Evolutionary conservation across 2,888 invertebrate species (phyloP), one percentile per base, ranked within the genome.

Genomic region (Protodeltote pygarga): DNA sequence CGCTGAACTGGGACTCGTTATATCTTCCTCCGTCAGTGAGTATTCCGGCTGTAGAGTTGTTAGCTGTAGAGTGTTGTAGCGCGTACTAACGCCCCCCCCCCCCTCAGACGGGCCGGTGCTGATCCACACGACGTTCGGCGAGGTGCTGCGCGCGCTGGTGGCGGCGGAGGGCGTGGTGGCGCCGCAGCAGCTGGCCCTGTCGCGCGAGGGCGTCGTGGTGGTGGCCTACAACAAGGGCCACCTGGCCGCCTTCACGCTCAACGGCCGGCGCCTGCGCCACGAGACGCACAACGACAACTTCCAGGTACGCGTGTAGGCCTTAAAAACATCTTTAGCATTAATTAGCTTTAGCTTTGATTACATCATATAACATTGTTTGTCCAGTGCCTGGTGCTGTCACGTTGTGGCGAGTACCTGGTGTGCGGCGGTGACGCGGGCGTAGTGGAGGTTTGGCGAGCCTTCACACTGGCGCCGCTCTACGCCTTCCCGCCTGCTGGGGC

Each of bases 331-430:
- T n/a, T n/a, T n/a, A n/a, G n/a, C n/a, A n/a, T n/a, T n/a, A n/a
- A n/a, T n/a, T n/a, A n/a, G n/a, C n/a, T n/a, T n/a, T n/a, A n/a
- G n/a, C n/a, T n/a, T n/a, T n/a, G n/a, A n/a, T 8, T 6, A 11
- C 3, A 15, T 21, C 1, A 13, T 23, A 15, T 9, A n/a, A 4
- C 20, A 15, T 20, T 5, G 87, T n/a, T 19, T 6, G 88, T 5
- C 9, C 86, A 97, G 97, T 97, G 97, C 92, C 94, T 98, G 94
- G 94, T 97, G 76, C 92, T 99, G 81, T 99, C 98, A 65, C 96
- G 99, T 46, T 99, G 99, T 93, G 99, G 99, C 63, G 99, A 99
- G 93, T 99, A 99, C 92, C 93, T 99, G 85, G 98, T 99, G 95
- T 97, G 98, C 70, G 99, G 98, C 60, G 99, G 99, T 9, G 98